Percentiles rank a stretch among this genome's conserved stretches.
phyloP scores from a whole-genome alignment of 1,140 invertebrate species.

The Triops longicaudatus region DNA sequence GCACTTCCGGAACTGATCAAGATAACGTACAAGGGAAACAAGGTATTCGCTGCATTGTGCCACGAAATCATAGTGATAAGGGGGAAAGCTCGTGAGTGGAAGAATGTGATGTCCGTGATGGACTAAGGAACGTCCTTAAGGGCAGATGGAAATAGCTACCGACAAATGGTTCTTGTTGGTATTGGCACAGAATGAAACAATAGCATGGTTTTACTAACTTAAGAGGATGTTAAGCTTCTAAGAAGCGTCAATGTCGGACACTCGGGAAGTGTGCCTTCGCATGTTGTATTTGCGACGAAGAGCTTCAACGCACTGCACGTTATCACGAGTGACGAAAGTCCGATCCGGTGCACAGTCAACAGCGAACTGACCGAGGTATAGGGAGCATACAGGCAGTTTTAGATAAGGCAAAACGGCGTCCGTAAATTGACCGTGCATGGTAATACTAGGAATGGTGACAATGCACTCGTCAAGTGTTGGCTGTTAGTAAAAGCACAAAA shows the following conservation, averaged over 20 bases:
- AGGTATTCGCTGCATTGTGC: neutral
- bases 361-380: neutral
- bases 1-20: neutral
- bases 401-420: neutral
- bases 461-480: neutral
- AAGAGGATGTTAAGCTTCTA: neutral
- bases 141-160: constrained; percentile 1
- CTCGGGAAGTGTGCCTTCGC: neutral
- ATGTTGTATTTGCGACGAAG: neutral
- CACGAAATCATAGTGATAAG: neutral
- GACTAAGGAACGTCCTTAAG: neutral
- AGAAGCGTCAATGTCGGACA: neutral
- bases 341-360: neutral
- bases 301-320: neutral
- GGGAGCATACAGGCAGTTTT: neutral
- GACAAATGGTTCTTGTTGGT: neutral
- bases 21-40: neutral
- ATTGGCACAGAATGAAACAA: neutral
- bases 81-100: neutral
- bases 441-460: neutral
- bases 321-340: neutral
- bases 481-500: neutral
- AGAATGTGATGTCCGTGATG: neutral
- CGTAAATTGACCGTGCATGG: neutral
- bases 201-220: neutral